Evolutionary conservation across 2,113 vertebrate species (phyloP).

Genomic region (Microtus pennsylvanicus): DNA sequence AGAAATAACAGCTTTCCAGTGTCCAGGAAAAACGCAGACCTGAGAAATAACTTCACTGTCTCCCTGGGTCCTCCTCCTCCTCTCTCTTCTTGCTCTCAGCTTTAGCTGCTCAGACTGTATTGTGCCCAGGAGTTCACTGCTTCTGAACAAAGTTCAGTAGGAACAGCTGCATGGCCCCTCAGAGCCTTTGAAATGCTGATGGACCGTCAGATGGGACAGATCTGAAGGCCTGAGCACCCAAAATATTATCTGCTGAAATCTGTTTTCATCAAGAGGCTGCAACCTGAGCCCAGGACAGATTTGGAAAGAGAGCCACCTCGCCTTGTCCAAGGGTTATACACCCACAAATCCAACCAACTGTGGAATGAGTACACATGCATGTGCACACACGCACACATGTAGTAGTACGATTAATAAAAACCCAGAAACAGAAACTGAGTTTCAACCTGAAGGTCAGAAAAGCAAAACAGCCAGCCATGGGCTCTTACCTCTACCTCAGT

Average conservation of each 20-base stretch:
- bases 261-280: background rate
- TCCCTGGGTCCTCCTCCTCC: too few relatives aligned
- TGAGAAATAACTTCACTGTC: background rate
- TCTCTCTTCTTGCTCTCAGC: background rate
- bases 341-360: too few relatives aligned
- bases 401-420: background rate
- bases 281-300: background rate
- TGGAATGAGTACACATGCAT: background rate
- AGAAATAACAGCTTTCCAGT: background rate
- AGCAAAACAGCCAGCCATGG: too few relatives aligned
- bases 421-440: too few relatives aligned
- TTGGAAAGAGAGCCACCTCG: background rate
- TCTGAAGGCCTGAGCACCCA: background rate
- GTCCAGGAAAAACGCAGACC: background rate
- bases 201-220: background rate
- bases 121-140: background rate
- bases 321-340: background rate
- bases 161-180: background rate
- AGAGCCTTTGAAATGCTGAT: background rate
- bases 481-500: too few relatives aligned
- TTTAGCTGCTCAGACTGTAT: background rate
- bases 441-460: too few relatives aligned
- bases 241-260: background rate
- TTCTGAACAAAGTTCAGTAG: conserved; percentile 23
- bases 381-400: background rate